Evolutionary conservation across 2,888 invertebrate species (phyloP).

Genomic region (Abrostola tripartita): DNA sequence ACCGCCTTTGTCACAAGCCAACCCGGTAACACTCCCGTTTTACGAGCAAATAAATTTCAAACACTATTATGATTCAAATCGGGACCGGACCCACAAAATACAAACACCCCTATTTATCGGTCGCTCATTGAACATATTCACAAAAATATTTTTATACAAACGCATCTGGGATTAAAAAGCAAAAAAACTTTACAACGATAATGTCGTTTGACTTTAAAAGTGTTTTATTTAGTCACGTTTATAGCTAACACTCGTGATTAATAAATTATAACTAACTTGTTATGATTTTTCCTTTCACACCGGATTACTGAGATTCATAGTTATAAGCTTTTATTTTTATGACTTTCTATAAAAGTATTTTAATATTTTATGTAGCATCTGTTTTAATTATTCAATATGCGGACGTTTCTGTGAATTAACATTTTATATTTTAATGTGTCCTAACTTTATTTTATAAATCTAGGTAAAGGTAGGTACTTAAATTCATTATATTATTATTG

Average conservation of each 20-base stretch:
- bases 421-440: slow-evolving; percentile 44
- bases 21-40: slow-evolving; percentile 82
- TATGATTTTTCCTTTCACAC: slow-evolving; percentile 75
- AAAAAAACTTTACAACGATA: slow-evolving; percentile 47
- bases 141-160: slow-evolving; percentile 79
- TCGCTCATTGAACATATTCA: slow-evolving; percentile 74
- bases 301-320: slow-evolving; percentile 75
- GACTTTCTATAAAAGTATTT: slow-evolving; percentile 65
- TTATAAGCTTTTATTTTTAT: slow-evolving; percentile 71
- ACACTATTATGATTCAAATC: slow-evolving; percentile 88
- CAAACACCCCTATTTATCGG: slow-evolving; percentile 81
- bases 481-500: no score
- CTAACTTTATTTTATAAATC: slow-evolving; percentile 29
- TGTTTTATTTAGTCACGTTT: slow-evolving; percentile 75
- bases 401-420: slow-evolving; percentile 63
- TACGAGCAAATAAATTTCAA: slow-evolving; percentile 87
- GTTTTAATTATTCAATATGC: slow-evolving; percentile 71
- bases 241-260: slow-evolving; percentile 71
- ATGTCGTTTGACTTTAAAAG: slow-evolving; percentile 62
- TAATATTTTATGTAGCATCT: slow-evolving; percentile 69
- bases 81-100: slow-evolving; percentile 80
- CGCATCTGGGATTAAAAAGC: slow-evolving; percentile 60
- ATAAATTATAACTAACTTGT: slow-evolving; percentile 74
- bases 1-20: slow-evolving; percentile 83
- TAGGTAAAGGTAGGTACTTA: no score